phyloP scores from a whole-genome alignment of 2,888 invertebrate genomes.

The Pseudanteris insignis region DNA sequence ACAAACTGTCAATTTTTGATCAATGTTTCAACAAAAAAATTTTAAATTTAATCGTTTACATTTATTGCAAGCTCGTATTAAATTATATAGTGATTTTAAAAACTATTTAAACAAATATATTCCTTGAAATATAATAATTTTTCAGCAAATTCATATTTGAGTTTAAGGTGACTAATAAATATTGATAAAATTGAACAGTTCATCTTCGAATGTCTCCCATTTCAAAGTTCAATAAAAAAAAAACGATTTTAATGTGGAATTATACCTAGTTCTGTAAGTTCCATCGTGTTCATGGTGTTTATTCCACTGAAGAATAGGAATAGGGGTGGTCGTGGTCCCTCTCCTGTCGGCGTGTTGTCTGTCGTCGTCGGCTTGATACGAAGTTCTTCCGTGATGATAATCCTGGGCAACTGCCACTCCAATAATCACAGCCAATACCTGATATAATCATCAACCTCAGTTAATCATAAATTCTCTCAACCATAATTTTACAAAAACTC shows the following conservation, averaged over 20 bases:
- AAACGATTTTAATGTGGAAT: background rate
- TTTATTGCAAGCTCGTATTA: no score
- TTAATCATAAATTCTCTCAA: background rate
- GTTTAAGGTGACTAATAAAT: no score
- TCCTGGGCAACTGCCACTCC: slow-evolving; percentile 60
- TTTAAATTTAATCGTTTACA: no score
- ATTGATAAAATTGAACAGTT: no score
- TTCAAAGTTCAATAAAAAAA: no score
- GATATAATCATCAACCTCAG: slow-evolving; percentile 7
- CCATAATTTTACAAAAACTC: background rate
- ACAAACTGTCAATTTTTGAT: no score
- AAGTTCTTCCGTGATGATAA: slow-evolving; percentile 50
- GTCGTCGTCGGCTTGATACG: slow-evolving; percentile 44
- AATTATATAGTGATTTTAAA: no score
- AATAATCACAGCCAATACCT: slow-evolving; percentile 57
- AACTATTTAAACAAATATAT: background rate
- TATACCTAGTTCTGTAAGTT: slow-evolving; percentile 81
- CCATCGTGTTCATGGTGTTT: slow-evolving; percentile 84
- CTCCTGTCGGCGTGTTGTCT: slow-evolving; percentile 40
- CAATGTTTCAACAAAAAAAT: no score
- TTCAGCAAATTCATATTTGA: no score
- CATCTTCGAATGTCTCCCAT: no score
- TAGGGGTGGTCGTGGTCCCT: slow-evolving; percentile 75
- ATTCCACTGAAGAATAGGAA: slow-evolving; percentile 83
- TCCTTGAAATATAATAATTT: background rate